Evolutionary conservation across 2,113 vertebrate species (phyloP).

Genomic region (Anser brachyrhynchus): DNA sequence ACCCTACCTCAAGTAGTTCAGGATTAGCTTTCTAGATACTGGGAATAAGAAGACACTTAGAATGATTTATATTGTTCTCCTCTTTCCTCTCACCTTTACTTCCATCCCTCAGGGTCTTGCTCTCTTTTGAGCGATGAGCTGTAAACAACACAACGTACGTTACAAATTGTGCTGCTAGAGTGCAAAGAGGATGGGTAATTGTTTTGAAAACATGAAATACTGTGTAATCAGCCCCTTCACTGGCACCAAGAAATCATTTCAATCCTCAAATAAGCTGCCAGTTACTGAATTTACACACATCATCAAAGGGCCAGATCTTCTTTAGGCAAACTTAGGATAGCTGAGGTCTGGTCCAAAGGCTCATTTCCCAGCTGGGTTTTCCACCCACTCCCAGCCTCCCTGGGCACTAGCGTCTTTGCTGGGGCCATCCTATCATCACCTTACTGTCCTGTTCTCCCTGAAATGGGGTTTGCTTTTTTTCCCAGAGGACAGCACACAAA

Average conservation of each 20-base stretch:
- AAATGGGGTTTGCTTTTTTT: not conserved
- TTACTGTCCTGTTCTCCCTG: not conserved
- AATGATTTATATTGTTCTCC: not conserved
- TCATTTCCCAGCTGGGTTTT: not conserved
- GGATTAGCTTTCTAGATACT: not conserved
- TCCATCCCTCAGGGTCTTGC: not conserved
- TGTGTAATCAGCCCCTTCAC: not conserved
- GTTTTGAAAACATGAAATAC: slow-evolving; percentile 11
- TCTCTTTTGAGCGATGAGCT: not conserved
- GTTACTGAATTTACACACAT: not conserved
- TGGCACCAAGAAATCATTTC: not conserved
- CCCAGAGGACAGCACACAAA: not conserved
- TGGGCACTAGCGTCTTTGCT: not conserved
- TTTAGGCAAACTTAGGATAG: not conserved
- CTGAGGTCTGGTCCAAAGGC: not conserved
- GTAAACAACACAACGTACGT: not conserved
- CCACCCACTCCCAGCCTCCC: not conserved
- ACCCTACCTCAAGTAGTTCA: not conserved
- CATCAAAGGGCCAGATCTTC: not conserved
- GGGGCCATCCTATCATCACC: not conserved
- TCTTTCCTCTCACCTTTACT: not conserved
- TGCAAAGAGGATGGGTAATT: not conserved
- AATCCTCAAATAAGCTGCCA: not conserved
- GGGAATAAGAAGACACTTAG: not conserved
- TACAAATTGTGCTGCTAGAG: not conserved